Evolutionary conservation across 2,888 invertebrate species (phyloP).

Genomic region (Microplitis deprimator): DNA sequence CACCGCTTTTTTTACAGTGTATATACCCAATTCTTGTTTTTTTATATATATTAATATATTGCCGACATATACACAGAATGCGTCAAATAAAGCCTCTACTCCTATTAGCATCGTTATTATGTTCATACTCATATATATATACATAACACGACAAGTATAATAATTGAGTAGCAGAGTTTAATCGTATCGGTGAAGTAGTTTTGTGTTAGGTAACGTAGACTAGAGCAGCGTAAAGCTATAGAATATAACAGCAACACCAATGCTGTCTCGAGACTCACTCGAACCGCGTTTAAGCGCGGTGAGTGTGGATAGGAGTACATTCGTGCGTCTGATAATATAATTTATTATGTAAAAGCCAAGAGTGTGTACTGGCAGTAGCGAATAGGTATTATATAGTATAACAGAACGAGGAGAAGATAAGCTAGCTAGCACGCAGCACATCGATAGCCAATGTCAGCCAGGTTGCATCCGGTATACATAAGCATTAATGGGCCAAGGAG

Average conservation of each 20-base stretch:
- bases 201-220: not conserved
- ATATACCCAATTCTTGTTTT: too few relatives aligned
- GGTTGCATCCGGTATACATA: slow-evolving; percentile 36
- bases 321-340: slow-evolving; percentile 51
- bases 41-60: too few relatives aligned
- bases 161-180: not conserved
- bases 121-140: not conserved
- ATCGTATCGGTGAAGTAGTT: not conserved
- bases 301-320: slow-evolving; percentile 33
- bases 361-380: slow-evolving; percentile 31
- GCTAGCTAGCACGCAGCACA: slow-evolving; percentile 29
- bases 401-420: slow-evolving; percentile 29
- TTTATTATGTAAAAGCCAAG: slow-evolving; percentile 50
- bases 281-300: not conserved
- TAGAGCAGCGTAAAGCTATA: not conserved
- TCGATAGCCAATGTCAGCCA: slow-evolving; percentile 39
- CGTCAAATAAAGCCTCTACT: too few relatives aligned
- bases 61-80: slow-evolving; percentile 8
- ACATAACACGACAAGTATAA: not conserved
- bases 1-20: too few relatives aligned
- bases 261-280: slow-evolving; percentile 25
- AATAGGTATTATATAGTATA: slow-evolving; percentile 29
- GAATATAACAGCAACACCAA: not conserved
- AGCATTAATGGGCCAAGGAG: slow-evolving; percentile 38
- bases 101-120: too few relatives aligned